Evolutionary conservation across 2,888 invertebrate genomes (phyloP).

Genomic region (Zaprionus obscuricornis): DNA sequence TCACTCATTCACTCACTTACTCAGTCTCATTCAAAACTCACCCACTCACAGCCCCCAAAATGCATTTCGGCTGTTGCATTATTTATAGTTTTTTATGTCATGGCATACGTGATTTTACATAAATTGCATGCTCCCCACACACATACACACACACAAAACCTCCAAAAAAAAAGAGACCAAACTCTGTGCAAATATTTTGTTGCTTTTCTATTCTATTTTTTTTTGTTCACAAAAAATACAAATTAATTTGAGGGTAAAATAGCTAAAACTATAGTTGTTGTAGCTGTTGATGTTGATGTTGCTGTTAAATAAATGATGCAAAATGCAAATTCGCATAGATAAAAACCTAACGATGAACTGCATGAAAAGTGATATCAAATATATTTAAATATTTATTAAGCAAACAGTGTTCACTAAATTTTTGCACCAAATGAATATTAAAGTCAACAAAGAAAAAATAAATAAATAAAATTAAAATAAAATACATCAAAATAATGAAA

Average conservation of each 20-base stretch:
- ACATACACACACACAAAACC: neutral
- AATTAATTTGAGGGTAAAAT: slow-evolving; percentile 37
- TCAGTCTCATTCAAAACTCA: neutral
- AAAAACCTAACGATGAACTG: slow-evolving; percentile 16
- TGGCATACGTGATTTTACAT: slow-evolving; percentile 65
- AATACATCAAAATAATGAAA: too few species aligned
- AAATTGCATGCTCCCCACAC: slow-evolving; percentile 41
- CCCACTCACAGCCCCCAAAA: slow-evolving; percentile 28
- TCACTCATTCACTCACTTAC: neutral
- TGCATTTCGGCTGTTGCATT: slow-evolving; percentile 60
- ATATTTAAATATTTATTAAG: slow-evolving; percentile 32
- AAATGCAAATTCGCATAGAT: slow-evolving; percentile 20
- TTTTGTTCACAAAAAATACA: slow-evolving; percentile 5
- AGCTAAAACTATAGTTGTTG: too few species aligned
- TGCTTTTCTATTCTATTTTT: neutral
- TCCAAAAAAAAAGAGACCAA: too few species aligned
- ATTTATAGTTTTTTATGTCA: slow-evolving; percentile 63
- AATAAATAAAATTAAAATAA: too few species aligned
- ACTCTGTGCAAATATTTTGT: too few species aligned
- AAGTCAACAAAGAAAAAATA: too few species aligned
- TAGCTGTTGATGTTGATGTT: neutral
- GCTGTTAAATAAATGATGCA: slow-evolving; percentile 56
- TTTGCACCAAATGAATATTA: too few species aligned
- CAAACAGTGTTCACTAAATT: too few species aligned
- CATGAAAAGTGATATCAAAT: slow-evolving; percentile 36